Evolutionary conservation across 2,888 invertebrate genomes (phyloP).

Genomic region (Boloria euphrosyne): DNA sequence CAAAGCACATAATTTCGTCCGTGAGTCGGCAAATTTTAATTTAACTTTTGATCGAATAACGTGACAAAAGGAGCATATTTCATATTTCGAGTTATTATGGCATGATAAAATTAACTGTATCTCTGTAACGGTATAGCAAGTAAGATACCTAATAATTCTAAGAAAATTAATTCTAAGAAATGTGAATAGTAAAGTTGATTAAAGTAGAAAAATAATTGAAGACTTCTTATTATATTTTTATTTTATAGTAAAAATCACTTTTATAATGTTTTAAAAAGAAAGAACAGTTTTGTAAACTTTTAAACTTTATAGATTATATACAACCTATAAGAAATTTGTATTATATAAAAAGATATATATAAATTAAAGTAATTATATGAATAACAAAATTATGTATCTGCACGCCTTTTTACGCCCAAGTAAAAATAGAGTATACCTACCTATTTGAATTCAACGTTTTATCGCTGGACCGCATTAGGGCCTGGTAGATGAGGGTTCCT

Average conservation of each 20-base stretch:
- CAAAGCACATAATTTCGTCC: conserved; percentile 15
- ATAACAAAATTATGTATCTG: background rate
- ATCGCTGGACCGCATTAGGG: conserved; percentile 53
- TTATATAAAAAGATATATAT: too few species aligned
- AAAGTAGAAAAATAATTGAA: too few species aligned
- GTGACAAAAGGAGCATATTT: conserved; percentile 10
- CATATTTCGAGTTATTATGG: conserved; percentile 1
- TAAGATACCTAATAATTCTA: background rate
- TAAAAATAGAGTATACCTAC: conserved; percentile 21
- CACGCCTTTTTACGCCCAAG: background rate
- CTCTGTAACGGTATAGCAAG: too few species aligned
- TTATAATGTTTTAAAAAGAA: too few species aligned
- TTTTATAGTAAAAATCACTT: too few species aligned
- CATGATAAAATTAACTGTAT: conserved; percentile 6
- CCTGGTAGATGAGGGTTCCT: conserved; percentile 55
- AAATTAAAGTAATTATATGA: background rate
- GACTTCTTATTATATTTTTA: too few species aligned
- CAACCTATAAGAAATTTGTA: too few species aligned
- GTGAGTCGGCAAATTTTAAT: conserved; percentile 18
- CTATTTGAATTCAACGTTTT: conserved; percentile 49
- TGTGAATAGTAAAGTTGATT: too few species aligned
- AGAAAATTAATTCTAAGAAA: background rate
- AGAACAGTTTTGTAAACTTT: too few species aligned
- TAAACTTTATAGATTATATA: too few species aligned
- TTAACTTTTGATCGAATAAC: conserved; percentile 17